These are phyloP conservation scores for Caenorhabditis tropicalis DNA, from an alignment of 1,140 invertebrate genomes.

Conservation along the genomic window DNA sequence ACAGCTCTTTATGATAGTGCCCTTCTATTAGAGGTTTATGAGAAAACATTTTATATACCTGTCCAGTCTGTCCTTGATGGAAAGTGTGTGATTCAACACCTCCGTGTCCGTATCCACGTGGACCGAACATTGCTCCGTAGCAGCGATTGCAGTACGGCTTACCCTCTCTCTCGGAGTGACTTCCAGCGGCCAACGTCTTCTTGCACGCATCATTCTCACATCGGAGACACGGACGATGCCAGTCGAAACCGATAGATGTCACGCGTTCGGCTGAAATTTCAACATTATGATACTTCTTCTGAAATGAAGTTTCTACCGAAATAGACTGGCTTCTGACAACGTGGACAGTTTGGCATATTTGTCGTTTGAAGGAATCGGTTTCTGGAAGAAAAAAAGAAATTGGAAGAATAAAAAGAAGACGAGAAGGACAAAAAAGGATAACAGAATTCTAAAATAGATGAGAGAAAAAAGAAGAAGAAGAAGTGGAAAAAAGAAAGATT, in stretches of 20 bases:
- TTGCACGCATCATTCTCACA: slow-evolving; percentile 83
- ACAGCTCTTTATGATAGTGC: no score
- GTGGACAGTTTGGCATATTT: slow-evolving; percentile 84
- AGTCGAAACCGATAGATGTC: slow-evolving; percentile 88
- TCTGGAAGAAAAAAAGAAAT: not conserved
- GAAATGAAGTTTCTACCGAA: slow-evolving; percentile 77
- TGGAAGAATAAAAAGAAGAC: not conserved
- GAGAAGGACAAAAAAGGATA: not conserved
- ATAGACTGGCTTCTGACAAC: slow-evolving; percentile 85
- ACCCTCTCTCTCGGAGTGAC: slow-evolving; percentile 89
- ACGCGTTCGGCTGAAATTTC: slow-evolving; percentile 84
- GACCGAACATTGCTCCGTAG: slow-evolving; percentile 85
- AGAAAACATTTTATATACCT: not conserved
- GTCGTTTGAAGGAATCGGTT: not conserved
- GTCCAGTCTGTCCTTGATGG: slow-evolving; percentile 64
- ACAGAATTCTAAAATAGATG: slow-evolving; percentile 3
- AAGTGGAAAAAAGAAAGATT: not conserved
- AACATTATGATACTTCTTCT: not conserved
- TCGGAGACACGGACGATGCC: slow-evolving; percentile 87
- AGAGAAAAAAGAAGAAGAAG: slow-evolving; percentile 13
- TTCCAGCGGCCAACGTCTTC: slow-evolving; percentile 84
- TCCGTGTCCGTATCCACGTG: slow-evolving; percentile 69
- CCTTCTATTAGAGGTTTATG: no score
- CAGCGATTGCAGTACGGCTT: slow-evolving; percentile 90
- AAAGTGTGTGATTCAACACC: slow-evolving; percentile 68